These are phyloP conservation scores for Phalanger gymnotis DNA, from an alignment of 2,797 vertebrate species.

Conservation along the genomic window DNA sequence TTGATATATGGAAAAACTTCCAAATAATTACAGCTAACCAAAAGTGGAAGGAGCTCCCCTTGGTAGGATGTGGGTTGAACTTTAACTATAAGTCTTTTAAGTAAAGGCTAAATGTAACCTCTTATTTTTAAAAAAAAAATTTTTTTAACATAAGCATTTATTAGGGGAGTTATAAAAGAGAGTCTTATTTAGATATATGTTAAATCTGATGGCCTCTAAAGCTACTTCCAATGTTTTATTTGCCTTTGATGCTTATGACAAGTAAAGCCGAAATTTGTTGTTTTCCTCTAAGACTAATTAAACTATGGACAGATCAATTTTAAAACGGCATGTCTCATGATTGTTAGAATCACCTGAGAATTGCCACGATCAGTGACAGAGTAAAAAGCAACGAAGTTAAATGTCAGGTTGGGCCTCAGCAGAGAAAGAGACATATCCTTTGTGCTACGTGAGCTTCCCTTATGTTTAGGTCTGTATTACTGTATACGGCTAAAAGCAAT, in stretches of 20 bases:
- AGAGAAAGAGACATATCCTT: background rate
- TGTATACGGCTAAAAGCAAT: constrained; percentile 2
- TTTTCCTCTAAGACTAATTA: background rate
- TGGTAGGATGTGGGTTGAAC: background rate
- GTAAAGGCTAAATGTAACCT: background rate
- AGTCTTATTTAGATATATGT: background rate
- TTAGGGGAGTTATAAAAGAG: background rate
- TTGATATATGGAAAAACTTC: background rate
- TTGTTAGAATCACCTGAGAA: constrained; percentile 13
- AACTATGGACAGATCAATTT: background rate
- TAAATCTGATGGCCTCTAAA: background rate
- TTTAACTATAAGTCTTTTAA: background rate
- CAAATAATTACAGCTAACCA: background rate
- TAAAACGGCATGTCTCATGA: background rate
- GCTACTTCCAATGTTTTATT: background rate
- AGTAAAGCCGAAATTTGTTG: background rate
- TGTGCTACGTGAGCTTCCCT: background rate
- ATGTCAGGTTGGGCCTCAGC: background rate
- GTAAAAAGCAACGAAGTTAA: background rate
- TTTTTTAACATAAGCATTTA: too few species aligned
- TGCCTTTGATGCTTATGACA: background rate
- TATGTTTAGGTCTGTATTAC: background rate
- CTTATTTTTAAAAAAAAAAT: too few species aligned
- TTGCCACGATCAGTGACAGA: constrained; percentile 8
- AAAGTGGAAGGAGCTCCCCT: background rate